phyloP scores from a whole-genome alignment of 2,888 invertebrate species.

The Pandemis corylana region DNA sequence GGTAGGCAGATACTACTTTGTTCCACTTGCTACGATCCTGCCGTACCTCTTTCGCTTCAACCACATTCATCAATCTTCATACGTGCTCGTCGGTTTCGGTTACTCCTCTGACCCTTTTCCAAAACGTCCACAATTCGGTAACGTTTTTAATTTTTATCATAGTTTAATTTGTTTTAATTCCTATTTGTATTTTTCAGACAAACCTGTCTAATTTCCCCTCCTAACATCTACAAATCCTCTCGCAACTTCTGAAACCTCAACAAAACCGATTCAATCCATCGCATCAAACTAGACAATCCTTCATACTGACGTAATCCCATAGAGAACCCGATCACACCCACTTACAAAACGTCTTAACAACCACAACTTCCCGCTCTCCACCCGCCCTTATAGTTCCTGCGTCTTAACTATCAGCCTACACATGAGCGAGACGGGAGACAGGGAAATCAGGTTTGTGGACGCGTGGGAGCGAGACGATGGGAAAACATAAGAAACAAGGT shows the following conservation, averaged over 20 bases:
- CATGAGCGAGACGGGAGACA: constrained; percentile 57
- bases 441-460: constrained; percentile 45
- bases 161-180: too few species aligned
- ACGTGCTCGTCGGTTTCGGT: too few species aligned
- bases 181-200: too few species aligned
- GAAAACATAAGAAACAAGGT: constrained; percentile 83
- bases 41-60: too few species aligned
- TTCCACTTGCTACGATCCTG: too few species aligned
- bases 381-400: constrained; percentile 38
- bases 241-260: not conserved
- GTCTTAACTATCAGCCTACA: constrained; percentile 72
- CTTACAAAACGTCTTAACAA: constrained; percentile 26
- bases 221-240: not conserved
- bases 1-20: too few species aligned
- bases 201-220: too few species aligned
- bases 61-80: too few species aligned
- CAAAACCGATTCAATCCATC: constrained; percentile 16
- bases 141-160: too few species aligned
- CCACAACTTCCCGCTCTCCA: constrained; percentile 21
- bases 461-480: constrained; percentile 63
- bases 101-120: too few species aligned
- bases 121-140: too few species aligned
- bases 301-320: constrained; percentile 39
- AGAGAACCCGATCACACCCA: constrained; percentile 39
- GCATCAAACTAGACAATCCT: constrained; percentile 40